phyloP scores from a whole-genome alignment of 2,113 vertebrate genomes.

The Poeciliopsis turrubarensis region DNA sequence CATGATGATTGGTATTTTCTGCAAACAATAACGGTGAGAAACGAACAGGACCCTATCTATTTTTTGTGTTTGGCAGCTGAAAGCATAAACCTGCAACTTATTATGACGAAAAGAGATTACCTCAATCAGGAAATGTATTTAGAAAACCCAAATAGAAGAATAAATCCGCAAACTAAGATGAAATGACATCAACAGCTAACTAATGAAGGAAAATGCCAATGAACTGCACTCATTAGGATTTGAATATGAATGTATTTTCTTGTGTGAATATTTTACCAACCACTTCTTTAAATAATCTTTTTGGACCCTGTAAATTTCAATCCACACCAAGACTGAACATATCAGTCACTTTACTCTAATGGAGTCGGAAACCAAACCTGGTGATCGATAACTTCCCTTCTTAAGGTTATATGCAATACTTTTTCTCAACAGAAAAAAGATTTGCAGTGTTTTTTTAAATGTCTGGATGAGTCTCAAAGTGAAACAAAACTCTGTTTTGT shows the following conservation, averaged over 20 bases:
- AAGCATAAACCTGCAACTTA: neutral
- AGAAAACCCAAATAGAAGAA: too few species aligned
- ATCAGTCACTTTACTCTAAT: too few species aligned
- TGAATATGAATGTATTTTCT: neutral
- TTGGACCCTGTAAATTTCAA: neutral
- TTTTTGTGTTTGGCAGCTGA: neutral
- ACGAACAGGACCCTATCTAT: neutral
- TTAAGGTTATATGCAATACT: neutral
- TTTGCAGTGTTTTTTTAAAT: neutral
- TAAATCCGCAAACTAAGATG: neutral
- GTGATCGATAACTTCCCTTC: neutral
- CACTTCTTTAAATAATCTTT: neutral
- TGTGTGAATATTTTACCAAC: neutral
- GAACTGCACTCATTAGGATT: neutral
- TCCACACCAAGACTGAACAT: neutral
- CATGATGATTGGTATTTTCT: too few species aligned
- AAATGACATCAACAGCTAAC: neutral
- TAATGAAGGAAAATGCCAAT: neutral
- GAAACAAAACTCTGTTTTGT: slow-evolving; percentile 2
- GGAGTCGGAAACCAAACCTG: neutral
- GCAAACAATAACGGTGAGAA: neutral
- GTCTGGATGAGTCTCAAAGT: neutral
- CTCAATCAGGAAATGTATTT: too few species aligned
- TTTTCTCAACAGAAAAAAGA: neutral
- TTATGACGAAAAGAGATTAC: neutral